phyloP scores from a whole-genome alignment of 2,888 invertebrate genomes.

The Eilema depressum region DNA sequence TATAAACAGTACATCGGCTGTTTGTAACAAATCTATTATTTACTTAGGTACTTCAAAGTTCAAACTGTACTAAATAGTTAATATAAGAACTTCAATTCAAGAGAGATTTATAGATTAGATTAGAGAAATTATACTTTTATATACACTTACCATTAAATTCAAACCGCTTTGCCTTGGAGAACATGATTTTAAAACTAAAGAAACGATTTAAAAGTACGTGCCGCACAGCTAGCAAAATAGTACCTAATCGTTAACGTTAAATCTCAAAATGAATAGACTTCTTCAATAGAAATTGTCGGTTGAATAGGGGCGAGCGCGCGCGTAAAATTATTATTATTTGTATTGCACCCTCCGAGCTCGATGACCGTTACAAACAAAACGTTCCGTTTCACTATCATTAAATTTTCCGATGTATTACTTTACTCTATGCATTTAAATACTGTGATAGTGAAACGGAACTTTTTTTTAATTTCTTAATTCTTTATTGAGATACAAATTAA shows the following conservation, averaged over 20 bases:
- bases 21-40: not conserved
- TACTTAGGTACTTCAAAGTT: not conserved
- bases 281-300: constrained; percentile 15
- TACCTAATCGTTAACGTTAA: constrained; percentile 31
- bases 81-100: not conserved
- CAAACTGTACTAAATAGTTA: not conserved
- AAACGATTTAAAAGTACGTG: constrained; percentile 9
- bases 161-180: constrained; percentile 83
- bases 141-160: constrained; percentile 71
- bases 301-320: constrained; percentile 49
- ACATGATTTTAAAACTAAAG: constrained; percentile 63
- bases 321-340: constrained; percentile 48
- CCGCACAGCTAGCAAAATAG: constrained; percentile 6
- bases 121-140: not conserved
- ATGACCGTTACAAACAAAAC: constrained; percentile 60
- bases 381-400: constrained; percentile 44
- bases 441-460: no score
- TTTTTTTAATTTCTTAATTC: no score
- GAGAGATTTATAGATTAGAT: not conserved
- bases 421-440: no score
- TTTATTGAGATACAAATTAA: no score
- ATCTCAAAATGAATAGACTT: constrained; percentile 25
- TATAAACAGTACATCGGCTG: not conserved
- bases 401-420: no score
- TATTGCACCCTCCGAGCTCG: constrained; percentile 23